Evolutionary conservation across 2,888 invertebrate genomes (phyloP).

Genomic region (Schizotus pectinicornis): DNA sequence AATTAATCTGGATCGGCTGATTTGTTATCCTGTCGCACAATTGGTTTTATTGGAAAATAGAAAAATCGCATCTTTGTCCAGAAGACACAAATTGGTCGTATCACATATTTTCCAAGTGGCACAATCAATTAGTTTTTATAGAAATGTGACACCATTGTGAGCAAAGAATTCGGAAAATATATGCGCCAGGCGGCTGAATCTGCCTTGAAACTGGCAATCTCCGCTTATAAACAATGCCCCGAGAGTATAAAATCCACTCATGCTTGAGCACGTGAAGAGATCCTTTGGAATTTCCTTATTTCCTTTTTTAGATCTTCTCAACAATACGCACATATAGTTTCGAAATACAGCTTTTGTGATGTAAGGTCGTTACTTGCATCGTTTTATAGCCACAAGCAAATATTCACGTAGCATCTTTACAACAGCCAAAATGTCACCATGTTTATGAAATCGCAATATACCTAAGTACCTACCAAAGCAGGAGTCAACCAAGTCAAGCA

Average conservation of each 20-base stretch:
- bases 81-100: neutral
- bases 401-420: neutral
- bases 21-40: slow-evolving; percentile 25
- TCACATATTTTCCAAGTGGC: neutral
- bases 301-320: slow-evolving; percentile 1
- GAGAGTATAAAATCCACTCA: slow-evolving; percentile 7
- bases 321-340: slow-evolving; percentile 3
- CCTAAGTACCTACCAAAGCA: no score
- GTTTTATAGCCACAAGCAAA: slow-evolving; percentile 2
- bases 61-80: slow-evolving; percentile 12
- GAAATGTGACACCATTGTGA: neutral
- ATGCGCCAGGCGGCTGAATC: neutral
- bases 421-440: no score
- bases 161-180: neutral
- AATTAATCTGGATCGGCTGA: slow-evolving; percentile 30
- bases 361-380: slow-evolving; percentile 7
- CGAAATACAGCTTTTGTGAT: slow-evolving; percentile 4
- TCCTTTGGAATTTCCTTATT: slow-evolving; percentile 5
- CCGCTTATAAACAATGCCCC: slow-evolving; percentile 15
- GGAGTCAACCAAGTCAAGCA: no score
- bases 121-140: neutral
- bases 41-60: slow-evolving; percentile 20
- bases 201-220: neutral
- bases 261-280: slow-evolving; percentile 9
- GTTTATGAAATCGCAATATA: no score